phyloP scores from a whole-genome alignment of 2,797 vertebrate species.

The Muscicapa striata region DNA sequence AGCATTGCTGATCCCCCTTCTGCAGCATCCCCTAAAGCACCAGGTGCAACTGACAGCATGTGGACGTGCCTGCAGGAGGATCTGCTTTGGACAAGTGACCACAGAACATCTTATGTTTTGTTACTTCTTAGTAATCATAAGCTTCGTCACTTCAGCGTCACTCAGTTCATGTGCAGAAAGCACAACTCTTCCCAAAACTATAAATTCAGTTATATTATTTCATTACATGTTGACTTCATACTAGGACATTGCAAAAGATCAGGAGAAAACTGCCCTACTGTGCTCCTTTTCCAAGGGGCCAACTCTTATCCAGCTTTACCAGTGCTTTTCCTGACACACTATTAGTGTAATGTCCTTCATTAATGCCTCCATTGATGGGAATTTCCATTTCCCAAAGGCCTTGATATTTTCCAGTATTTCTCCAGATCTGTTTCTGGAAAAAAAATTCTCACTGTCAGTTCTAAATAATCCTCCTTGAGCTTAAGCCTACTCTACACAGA shows the following conservation, averaged over 20 bases:
- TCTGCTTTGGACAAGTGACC: neutral
- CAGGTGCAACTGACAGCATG: neutral
- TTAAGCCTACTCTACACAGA: neutral
- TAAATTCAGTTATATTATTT: neutral
- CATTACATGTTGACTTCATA: neutral
- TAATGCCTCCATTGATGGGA: neutral
- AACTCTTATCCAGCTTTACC: neutral
- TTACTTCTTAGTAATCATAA: neutral
- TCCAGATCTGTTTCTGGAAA: neutral
- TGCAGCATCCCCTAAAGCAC: neutral
- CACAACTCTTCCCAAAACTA: neutral
- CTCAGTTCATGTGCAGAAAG: neutral
- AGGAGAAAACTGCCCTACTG: neutral
- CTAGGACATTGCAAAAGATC: neutral
- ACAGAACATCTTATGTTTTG: neutral
- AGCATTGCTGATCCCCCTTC: neutral
- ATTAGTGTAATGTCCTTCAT: neutral
- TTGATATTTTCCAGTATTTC: neutral
- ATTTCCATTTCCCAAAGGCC: neutral
- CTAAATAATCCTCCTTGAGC: neutral
- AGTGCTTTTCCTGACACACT: neutral
- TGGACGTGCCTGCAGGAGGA: neutral
- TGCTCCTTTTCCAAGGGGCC: neutral
- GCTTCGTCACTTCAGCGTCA: neutral
- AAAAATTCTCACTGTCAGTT: neutral